Conservation (phyloP, 2,797 vertebrate genomes). For the Hyperoplus lanceolatus region DNA sequence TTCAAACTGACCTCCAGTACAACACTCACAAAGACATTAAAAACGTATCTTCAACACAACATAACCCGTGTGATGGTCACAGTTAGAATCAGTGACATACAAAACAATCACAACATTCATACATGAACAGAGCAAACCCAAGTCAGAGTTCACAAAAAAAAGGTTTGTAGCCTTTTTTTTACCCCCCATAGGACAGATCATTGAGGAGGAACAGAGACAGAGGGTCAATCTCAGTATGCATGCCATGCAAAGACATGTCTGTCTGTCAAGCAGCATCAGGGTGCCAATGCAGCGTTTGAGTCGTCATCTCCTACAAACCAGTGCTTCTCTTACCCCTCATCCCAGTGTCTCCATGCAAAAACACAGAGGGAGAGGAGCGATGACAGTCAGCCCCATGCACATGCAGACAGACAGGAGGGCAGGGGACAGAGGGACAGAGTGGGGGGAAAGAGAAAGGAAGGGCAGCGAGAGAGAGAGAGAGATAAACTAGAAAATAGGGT, state of each 20-base stretch:
- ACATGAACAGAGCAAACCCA: slow-evolving; percentile 73
- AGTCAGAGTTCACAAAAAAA: slow-evolving; percentile 75
- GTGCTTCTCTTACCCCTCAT: slow-evolving; percentile 46
- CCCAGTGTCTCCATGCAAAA: slow-evolving; percentile 77
- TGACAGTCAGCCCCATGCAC: slow-evolving; percentile 72
- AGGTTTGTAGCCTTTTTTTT: slow-evolving; percentile 69
- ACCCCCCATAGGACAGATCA: slow-evolving; percentile 41
- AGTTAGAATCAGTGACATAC: slow-evolving; percentile 53
- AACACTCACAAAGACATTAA: slow-evolving; percentile 52
- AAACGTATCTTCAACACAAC: slow-evolving; percentile 44
- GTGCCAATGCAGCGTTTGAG: slow-evolving; percentile 54
- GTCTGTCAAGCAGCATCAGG: slow-evolving; percentile 47
- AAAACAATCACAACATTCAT: slow-evolving; percentile 76
- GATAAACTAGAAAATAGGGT: slow-evolving; percentile 71
- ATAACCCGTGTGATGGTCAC: slow-evolving; percentile 51
- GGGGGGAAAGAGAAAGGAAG: slow-evolving; percentile 45
- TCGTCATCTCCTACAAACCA: slow-evolving; percentile 62
- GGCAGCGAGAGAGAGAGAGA: slow-evolving; percentile 60
- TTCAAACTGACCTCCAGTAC: slow-evolving; percentile 30
- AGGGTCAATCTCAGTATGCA: slow-evolving; percentile 63
- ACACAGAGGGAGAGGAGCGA: slow-evolving; percentile 65
- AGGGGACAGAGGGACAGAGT: slow-evolving; percentile 56
- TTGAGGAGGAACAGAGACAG: slow-evolving; percentile 60
- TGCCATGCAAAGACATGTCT: slow-evolving; percentile 75
- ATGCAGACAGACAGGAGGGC: slow-evolving; percentile 76